phyloP scores from a whole-genome alignment of 2,888 invertebrate genomes.

The Chaetogeoica ovagalla region DNA sequence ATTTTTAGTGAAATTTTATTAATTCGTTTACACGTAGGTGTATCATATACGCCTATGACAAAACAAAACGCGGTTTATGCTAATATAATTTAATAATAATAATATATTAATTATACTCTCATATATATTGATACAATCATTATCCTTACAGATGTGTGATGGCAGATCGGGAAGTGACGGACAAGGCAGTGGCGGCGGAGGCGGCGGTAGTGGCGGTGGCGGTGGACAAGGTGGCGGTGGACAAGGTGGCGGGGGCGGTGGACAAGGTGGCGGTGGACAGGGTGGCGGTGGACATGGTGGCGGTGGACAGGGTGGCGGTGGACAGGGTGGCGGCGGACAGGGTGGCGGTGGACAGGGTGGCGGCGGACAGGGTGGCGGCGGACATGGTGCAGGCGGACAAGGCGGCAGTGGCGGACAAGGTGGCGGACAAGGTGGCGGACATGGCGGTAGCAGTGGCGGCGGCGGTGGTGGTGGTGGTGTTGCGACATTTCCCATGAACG shows the following conservation, averaged over 20 bases:
- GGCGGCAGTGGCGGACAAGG: background rate
- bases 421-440: background rate
- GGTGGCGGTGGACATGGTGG: background rate
- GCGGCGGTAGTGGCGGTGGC: background rate
- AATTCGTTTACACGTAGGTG: no score
- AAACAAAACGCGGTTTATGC: no score
- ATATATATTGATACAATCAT: background rate
- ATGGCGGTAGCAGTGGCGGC: background rate
- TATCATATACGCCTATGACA: no score
- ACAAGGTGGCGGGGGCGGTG: background rate
- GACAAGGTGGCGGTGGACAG: background rate
- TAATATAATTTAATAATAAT: no score
- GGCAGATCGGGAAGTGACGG: background rate
- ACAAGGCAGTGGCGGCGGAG: background rate
- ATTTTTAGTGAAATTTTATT: no score
- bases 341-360: background rate
- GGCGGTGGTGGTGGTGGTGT: background rate
- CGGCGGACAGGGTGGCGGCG: background rate
- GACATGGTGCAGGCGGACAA: background rate
- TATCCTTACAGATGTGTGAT: background rate
- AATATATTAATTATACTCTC: no score
- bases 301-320: background rate
- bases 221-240: background rate
- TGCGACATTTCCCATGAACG: background rate
- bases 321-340: background rate